Evolutionary conservation across 2,113 vertebrate genomes (phyloP), one percentile per base, ranked within the genome.

Genomic region (Formicarius rufipectus): DNA sequence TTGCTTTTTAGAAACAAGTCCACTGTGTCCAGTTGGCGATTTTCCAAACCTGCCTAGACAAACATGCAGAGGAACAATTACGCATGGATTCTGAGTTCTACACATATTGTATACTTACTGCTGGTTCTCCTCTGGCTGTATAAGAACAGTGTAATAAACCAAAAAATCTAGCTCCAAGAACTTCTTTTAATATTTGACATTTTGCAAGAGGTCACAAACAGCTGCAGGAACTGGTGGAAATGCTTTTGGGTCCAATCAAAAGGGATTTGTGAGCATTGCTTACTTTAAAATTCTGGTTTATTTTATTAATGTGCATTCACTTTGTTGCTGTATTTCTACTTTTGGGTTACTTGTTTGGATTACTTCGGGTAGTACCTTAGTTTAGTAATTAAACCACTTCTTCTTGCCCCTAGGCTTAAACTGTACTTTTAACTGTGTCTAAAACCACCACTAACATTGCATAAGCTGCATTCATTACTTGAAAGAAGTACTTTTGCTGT

Each of bases 1-100:
- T 99, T 99, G 96, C 99, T 99, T 96, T 99, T 99, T 78, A 99
- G 93, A 95, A 99, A 99, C 62, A 99, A 99, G 60, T 99, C 98
- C 24, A 99, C 99, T 2, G 98, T 99, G 93, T 99, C 99, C 84
- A 99, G 98, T 52, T 99, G 99, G 56, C 97, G 98, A 94, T 99
- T 99, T 95, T 99, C 99, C 97, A 99, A 97, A 17, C 99, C 99
- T 12, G 99, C 98, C 99, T 99, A 56, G 53, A 92, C 81, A 84
- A 42, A 74, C 16, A 37, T 4, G 40, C 8, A 64, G 27, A 1
- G 67, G 4, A 44, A 58, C 33, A n/a, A 21, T 52, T 17, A 49
- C 0, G 2, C 14, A 12, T 1, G 21, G 31, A 12, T 42, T 63
- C 78, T 21, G 45, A 83, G 50, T 25, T 35, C 58, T 7, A 49